Conservation (phyloP, 2,888 invertebrate genomes). For the Scaptomyza parva region DNA sequence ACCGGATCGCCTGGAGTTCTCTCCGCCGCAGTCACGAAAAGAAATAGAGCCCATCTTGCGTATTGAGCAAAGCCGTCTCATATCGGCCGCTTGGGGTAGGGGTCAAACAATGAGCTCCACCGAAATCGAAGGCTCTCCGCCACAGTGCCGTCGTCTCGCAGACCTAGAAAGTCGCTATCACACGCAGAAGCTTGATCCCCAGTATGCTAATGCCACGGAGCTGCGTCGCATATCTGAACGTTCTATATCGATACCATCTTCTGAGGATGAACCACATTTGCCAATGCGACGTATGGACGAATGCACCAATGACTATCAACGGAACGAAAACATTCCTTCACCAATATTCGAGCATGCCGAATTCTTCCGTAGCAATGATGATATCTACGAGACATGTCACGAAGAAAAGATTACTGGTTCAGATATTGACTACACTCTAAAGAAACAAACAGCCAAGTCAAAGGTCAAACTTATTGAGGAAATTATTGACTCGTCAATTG, state of each 20-base stretch:
- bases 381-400: slow-evolving; percentile 84
- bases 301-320: slow-evolving; percentile 87
- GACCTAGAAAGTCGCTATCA: slow-evolving; percentile 89
- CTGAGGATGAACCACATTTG: slow-evolving; percentile 89
- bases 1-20: slow-evolving; percentile 89
- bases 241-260: slow-evolving; percentile 91
- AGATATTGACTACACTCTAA: slow-evolving; percentile 86
- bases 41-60: slow-evolving; percentile 91
- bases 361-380: slow-evolving; percentile 87
- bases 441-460: slow-evolving; percentile 80
- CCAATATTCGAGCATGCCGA: slow-evolving; percentile 88
- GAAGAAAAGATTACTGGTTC: slow-evolving; percentile 86
- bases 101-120: slow-evolving; percentile 92
- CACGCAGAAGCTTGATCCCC: slow-evolving; percentile 88
- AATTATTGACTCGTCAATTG: slow-evolving; percentile 88
- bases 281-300: slow-evolving; percentile 87
- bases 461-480: slow-evolving; percentile 88
- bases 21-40: slow-evolving; percentile 91
- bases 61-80: slow-evolving; percentile 89
- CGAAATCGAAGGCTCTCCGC: slow-evolving; percentile 91
- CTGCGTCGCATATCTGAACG: slow-evolving; percentile 90
- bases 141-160: slow-evolving; percentile 89
- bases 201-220: slow-evolving; percentile 88
- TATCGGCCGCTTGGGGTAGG: slow-evolving; percentile 88
- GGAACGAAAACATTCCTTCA: slow-evolving; percentile 88